Evolutionary conservation across 2,888 invertebrate species (phyloP), one percentile per base, ranked within the genome.

Genomic region (Scaeva pyrastri): DNA sequence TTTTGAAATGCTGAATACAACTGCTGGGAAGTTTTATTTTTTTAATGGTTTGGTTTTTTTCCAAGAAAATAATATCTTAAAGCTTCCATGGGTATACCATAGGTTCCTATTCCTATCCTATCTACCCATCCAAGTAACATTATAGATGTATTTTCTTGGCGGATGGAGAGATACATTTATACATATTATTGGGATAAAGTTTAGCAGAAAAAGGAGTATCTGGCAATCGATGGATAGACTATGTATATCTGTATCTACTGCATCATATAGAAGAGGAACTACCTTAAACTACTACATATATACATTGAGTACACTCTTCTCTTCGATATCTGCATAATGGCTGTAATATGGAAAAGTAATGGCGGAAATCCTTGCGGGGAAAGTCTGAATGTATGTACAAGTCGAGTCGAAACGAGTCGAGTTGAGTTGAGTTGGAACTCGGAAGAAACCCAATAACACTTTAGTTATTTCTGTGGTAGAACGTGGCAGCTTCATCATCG

Each of bases 251-350:
- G 31, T 5, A 31, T 31, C 31, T 31, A 31, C 8, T 7, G 31
- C 31, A 31, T 8, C 6, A 31, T 58, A 68, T 68, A 60, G 77
- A 76, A 41, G 8, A 56, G 71, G 56, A 58, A 58, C 58, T 56
- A 26, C 41, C 41, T 41, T 41, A 62, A 43, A 62, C 62, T 43
- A n/a, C n/a, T n/a, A n/a, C n/a, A n/a, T n/a, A n/a, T n/a, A 23
- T 62, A 62, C 36, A 60, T 58, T 36, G 72, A n/a, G 19, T 12
- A 12, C 1, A 8, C n/a, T 23, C 26, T 64, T 71, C 71, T 71
- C 79, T 75, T 74, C 50, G 79, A 85, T 75, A 85, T 85, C 79
- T 79, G 70, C 84, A 79, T 79, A 84, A 84, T 85, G 72, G 79
- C 71, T 79, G 70, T 71, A 72, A 79, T 79, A 71, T 72, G 64